Evolutionary conservation across 2,888 invertebrate species (phyloP), one percentile per base, ranked within the genome.

Genomic region (Exephanes ischioxanthus): DNA sequence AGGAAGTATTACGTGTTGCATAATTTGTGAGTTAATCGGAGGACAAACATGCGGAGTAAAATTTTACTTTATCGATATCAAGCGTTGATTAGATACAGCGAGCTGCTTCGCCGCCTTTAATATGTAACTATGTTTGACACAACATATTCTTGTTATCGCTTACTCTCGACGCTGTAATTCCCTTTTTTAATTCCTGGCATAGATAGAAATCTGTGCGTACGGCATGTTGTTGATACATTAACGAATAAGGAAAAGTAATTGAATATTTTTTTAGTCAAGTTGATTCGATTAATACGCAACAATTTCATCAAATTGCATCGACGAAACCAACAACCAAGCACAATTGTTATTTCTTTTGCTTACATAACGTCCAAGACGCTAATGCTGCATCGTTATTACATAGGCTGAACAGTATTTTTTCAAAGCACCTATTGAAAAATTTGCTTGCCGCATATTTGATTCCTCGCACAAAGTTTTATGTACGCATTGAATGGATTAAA

Each of bases 341-440:
- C 33, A n/a, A 61, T 81, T 26, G 58, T 86, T 86, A 84, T 61
- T 75, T 78, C 70, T 81, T 6, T 41, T 33, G 73, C 78, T 86
- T 84, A 81, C 53, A 33, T 82, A 86, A 86, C 53, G 19, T 16
- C 22, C 1, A 48, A 84, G 66, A 75, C 41, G 6, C 30, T n/a
- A 16, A 26, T 78, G 37, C 30, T 55, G 51, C 19, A 77, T 26
- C 2, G 11, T 51, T 30, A 11, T 63, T 83, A 48, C 30, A 51
- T 19, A 75, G 7, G 7, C 9, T 19, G 7, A 19, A 55, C 2
- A 2, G 19, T 55, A 19, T 55, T 55, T 19, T 53, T 53, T 19
- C 53, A 19, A 19, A 9, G 19, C 7, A 19, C 7, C 2, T 6
- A 33, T 63, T 16, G 3, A 16, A 16, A 61, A 16, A 26, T 73